Evolutionary conservation across 2,113 vertebrate genomes (phyloP), one percentile per base, ranked within the genome.

Genomic region (Sisor rabdophorus): DNA sequence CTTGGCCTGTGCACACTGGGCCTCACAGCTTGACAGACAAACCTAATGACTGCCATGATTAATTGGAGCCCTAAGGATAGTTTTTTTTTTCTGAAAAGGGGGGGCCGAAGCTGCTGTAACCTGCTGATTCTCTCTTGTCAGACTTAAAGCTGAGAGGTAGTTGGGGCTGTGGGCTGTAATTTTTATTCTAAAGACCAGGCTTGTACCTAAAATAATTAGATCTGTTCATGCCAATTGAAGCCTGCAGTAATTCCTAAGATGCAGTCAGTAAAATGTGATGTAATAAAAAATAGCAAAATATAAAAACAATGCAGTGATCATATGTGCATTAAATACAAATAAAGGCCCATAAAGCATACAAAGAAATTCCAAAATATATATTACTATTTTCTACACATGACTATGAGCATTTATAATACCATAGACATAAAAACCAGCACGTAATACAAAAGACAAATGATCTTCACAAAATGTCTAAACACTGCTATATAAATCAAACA

Each of bases 1-100:
- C 87, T 81, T 77, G 82, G 90, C 92, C 92, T 92, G 93, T 92
- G 92, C 88, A 89, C 87, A 92, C 89, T 85, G 90, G 89, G 88
- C 89, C 87, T 89, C 92, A 89, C 89, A 90, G 89, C 87, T 86
- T 69, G 76, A 91, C 94, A 93, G 93, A 91, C 90, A 91, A 93
- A 93, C 91, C 93, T 89, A 93, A 93, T 91, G 91, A 92, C 91
- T 90, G 88, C 85, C 88, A 86, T 93, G 93, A 94, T 94, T 94
- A 93, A 94, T 94, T 92, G 93, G 87, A 89, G 88, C 77, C 89
- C 91, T 91, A 89, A 89, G 91, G 90, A 92, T 89, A 90, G 88
- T 93, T 93, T 94, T 94, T 94, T 93, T 91, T 47, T 40, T 11
- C 3, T n/a, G 17, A 3, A 12, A 3, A 9, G 15, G n/a, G 8